phyloP scores from a whole-genome alignment of 1,140 invertebrate species.

The Euschistus heros region DNA sequence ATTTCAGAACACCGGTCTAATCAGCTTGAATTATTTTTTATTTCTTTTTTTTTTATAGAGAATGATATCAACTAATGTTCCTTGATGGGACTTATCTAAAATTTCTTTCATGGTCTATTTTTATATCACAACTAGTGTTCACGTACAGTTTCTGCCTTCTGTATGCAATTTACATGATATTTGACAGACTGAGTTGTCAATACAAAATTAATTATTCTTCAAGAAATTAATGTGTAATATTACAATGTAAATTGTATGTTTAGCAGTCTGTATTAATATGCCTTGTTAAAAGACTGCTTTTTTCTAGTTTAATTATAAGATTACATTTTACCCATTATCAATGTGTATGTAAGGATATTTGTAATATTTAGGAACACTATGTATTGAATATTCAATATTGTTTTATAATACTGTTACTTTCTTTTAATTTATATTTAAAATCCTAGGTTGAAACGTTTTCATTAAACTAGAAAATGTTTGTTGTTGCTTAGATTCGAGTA shows the following conservation, averaged over 20 bases:
- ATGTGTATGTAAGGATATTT: too few species aligned
- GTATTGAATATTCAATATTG: too few species aligned
- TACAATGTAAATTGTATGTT: background rate
- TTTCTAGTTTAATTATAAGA: too few species aligned
- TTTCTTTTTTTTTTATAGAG: background rate
- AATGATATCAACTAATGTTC: background rate
- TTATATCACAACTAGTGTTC: background rate
- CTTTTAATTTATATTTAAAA: too few species aligned
- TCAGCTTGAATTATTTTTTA: background rate
- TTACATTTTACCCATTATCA: too few species aligned
- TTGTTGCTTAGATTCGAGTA: too few species aligned
- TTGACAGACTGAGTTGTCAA: background rate
- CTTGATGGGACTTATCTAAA: background rate
- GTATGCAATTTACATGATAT: background rate
- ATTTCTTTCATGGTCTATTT: background rate
- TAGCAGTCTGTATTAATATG: slow-evolving; percentile 7
- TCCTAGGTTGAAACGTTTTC: too few species aligned
- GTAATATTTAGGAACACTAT: too few species aligned
- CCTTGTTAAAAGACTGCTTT: slow-evolving; percentile 9
- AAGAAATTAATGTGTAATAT: background rate
- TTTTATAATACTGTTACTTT: too few species aligned
- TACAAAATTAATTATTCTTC: background rate
- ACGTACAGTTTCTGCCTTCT: background rate
- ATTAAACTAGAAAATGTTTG: too few species aligned
- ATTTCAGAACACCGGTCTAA: background rate